phyloP scores from a whole-genome alignment of 2,797 vertebrate species.

The Nannoperca obscura region DNA sequence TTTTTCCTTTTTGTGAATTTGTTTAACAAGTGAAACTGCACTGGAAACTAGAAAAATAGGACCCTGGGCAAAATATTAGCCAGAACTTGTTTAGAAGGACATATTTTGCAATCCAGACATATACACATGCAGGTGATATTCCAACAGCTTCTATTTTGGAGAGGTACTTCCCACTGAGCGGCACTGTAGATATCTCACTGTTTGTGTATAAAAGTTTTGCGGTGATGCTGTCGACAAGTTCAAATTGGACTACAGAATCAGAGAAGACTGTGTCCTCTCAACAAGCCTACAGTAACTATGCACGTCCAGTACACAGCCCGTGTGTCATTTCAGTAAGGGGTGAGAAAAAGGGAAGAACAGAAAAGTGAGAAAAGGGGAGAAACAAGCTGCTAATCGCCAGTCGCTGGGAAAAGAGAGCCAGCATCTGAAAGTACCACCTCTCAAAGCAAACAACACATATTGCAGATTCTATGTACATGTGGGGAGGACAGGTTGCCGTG shows the following conservation, averaged over 20 bases:
- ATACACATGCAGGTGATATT: constrained; percentile 65
- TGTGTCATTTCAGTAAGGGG: constrained; percentile 42
- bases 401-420: constrained; percentile 39
- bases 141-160: constrained; percentile 76
- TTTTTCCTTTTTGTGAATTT: neutral
- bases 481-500: constrained; percentile 7
- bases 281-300: constrained; percentile 42
- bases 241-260: constrained; percentile 43
- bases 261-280: constrained; percentile 32
- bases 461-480: constrained; percentile 40
- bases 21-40: neutral
- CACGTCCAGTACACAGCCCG: constrained; percentile 28
- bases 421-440: constrained; percentile 50
- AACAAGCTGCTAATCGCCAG: constrained; percentile 69
- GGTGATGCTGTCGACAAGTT: constrained; percentile 64
- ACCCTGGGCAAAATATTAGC: constrained; percentile 8
- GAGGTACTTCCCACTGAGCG: constrained; percentile 39
- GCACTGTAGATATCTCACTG: constrained; percentile 71
- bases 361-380: constrained; percentile 59
- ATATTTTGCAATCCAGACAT: constrained; percentile 52
- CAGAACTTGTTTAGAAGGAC: neutral
- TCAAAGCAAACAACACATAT: constrained; percentile 56
- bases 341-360: constrained; percentile 42
- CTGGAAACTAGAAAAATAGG: neutral
- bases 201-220: constrained; percentile 76